These are phyloP conservation scores for Dromococcyx pavoninus DNA, from an alignment of 2,797 vertebrate genomes.

Conservation along the genomic window DNA sequence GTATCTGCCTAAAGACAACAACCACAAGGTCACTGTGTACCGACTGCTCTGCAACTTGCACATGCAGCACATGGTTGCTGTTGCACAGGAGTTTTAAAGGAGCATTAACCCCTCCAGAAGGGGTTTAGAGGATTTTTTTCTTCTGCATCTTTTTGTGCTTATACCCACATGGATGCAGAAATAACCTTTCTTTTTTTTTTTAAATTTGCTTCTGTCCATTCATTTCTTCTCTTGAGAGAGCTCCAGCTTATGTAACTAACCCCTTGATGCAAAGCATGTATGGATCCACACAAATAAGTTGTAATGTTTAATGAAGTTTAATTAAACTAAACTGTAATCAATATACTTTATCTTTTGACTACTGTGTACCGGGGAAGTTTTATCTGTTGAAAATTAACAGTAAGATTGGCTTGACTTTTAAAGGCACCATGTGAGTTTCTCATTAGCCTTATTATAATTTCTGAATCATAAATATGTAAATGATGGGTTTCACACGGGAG, in stretches of 20 bases:
- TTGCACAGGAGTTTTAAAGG: neutral
- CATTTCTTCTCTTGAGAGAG: neutral
- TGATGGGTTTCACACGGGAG: slow-evolving; percentile 80
- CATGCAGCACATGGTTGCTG: neutral
- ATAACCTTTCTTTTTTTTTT: neutral
- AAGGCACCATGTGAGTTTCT: slow-evolving; percentile 77
- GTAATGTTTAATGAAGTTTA: slow-evolving; percentile 75
- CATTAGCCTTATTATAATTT: slow-evolving; percentile 89
- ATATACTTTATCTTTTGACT: slow-evolving; percentile 67
- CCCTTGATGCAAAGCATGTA: neutral
- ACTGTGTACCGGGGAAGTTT: slow-evolving; percentile 57
- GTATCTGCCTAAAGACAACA: neutral
- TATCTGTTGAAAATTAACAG: slow-evolving; percentile 78
- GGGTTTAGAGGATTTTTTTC: neutral
- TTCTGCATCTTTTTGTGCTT: neutral
- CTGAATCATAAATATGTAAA: slow-evolving; percentile 90
- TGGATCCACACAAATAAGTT: slow-evolving; percentile 53
- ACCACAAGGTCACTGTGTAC: neutral
- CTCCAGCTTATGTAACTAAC: slow-evolving; percentile 18
- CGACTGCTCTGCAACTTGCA: neutral
- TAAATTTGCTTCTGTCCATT: neutral
- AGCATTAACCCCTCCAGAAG: neutral
- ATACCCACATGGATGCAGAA: neutral
- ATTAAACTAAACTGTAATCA: slow-evolving; percentile 75
- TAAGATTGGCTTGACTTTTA: slow-evolving; percentile 79